phyloP scores from a whole-genome alignment of 2,797 vertebrate species.

The Rhinoraja longicauda region DNA sequence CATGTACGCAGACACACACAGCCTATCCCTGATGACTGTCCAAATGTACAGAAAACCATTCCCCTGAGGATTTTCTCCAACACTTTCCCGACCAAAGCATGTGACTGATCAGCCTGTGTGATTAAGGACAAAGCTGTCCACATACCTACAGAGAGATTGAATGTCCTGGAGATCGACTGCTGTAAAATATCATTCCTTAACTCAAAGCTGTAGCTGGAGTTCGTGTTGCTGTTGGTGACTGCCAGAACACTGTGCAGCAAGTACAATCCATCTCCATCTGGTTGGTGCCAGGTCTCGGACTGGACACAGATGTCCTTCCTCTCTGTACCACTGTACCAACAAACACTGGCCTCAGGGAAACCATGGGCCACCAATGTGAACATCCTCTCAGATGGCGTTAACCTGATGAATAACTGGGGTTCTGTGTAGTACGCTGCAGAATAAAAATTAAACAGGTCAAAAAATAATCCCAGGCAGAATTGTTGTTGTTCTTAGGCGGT shows the following conservation, averaged over 20 bases:
- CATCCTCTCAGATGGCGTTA: not conserved
- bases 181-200: constrained; percentile 4
- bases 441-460: not conserved
- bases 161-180: not conserved
- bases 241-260: not conserved
- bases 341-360: not conserved
- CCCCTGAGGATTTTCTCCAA: too few species aligned
- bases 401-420: not conserved
- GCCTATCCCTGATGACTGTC: not conserved
- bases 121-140: not conserved
- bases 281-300: not conserved
- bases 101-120: not conserved
- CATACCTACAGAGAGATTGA: not conserved
- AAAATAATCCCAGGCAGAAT: not conserved
- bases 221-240: not conserved
- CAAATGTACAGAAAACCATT: not conserved
- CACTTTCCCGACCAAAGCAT: not conserved
- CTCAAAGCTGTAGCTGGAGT: not conserved
- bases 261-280: not conserved
- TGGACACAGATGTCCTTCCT: not conserved
- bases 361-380: not conserved
- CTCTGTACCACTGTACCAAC: not conserved
- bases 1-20: too few species aligned
- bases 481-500: not conserved
- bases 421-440: constrained; percentile 5